A percentile compares a stretch with the other conserved stretches of the same genome.
phyloP scores from a whole-genome alignment of 2,113 vertebrate species.

The Stercorarius parasiticus region DNA sequence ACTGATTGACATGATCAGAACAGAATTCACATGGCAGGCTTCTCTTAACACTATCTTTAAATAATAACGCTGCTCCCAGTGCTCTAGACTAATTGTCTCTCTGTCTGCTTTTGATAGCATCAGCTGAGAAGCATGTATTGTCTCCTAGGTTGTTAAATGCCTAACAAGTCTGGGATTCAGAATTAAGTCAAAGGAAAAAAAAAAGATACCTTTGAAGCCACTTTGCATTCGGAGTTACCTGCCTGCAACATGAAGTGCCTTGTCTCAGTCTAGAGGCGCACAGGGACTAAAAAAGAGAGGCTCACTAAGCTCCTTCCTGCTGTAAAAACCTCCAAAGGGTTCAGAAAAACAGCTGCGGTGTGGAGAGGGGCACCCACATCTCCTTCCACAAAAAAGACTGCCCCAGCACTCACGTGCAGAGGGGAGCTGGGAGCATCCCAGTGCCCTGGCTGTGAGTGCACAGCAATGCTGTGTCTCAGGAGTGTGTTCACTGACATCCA shows the following conservation, averaged over 20 bases:
- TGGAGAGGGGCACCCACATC: not conserved
- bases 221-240: not conserved
- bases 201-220: not conserved
- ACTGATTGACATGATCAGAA: not conserved
- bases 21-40: not conserved
- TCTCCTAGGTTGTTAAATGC: not conserved
- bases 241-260: not conserved
- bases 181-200: not conserved
- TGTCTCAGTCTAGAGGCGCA: not conserved
- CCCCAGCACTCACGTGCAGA: accelerated
- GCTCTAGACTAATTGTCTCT: not conserved
- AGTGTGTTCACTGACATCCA: not conserved
- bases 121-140: not conserved
- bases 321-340: not conserved
- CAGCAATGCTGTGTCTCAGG: not conserved
- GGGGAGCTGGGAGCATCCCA: not conserved
- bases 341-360: not conserved
- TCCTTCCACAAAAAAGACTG: not conserved
- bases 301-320: not conserved
- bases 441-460: not conserved
- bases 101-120: not conserved
- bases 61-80: not conserved
- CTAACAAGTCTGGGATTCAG: not conserved
- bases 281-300: not conserved
- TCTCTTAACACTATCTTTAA: not conserved